phyloP scores from a whole-genome alignment of 2,113 vertebrate species.

The Dipodomys ordii region DNA sequence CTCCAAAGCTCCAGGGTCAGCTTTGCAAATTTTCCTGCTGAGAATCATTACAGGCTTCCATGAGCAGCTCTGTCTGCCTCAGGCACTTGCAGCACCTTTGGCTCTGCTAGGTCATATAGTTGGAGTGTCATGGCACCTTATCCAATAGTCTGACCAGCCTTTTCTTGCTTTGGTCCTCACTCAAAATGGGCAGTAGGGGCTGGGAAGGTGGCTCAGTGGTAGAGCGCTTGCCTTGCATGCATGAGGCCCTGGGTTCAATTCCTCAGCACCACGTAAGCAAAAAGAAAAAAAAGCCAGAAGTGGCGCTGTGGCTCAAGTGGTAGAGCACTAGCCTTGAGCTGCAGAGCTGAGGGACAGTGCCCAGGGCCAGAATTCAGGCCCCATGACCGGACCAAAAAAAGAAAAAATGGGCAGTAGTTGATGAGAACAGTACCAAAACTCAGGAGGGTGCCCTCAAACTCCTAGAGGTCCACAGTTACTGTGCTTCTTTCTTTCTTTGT shows the following conservation, averaged over 20 bases:
- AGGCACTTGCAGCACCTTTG: not conserved
- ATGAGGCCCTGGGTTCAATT: too few species aligned
- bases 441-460: not conserved
- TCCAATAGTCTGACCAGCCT: not conserved
- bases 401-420: not conserved
- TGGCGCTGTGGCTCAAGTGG: too few species aligned
- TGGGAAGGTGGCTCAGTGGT: too few species aligned
- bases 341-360: too few species aligned
- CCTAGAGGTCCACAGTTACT: not conserved
- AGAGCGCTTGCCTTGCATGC: too few species aligned
- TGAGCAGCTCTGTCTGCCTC: not conserved
- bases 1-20: not conserved
- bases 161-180: not conserved
- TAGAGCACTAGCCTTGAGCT: too few species aligned
- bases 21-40: not conserved
- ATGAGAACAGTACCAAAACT: not conserved
- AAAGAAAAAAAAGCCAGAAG: too few species aligned
- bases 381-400: too few species aligned
- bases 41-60: not conserved
- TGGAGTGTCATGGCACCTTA: not conserved
- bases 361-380: too few species aligned
- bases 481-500: not conserved
- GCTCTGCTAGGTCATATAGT: not conserved
- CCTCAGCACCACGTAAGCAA: too few species aligned
- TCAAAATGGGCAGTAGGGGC: not conserved